phyloP scores from a whole-genome alignment of 2,113 vertebrate genomes.

The Lampris incognitus region DNA sequence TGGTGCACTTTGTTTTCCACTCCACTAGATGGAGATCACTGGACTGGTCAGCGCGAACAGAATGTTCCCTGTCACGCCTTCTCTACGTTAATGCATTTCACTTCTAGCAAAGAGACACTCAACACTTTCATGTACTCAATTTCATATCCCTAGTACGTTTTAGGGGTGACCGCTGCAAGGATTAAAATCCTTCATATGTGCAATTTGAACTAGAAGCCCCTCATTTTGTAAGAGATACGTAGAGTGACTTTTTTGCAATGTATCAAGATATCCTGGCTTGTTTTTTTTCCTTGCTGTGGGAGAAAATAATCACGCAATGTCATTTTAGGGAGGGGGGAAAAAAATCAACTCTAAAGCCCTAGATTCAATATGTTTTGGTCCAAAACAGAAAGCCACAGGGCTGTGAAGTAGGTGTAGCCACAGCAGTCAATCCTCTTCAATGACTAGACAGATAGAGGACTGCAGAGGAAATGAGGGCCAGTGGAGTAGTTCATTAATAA shows the following conservation, averaged over 20 bases:
- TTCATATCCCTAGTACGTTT: constrained; percentile 8
- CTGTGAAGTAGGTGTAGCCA: constrained; percentile 5
- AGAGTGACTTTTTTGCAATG: constrained; percentile 18
- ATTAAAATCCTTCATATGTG: neutral
- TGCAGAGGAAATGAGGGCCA: constrained; percentile 47
- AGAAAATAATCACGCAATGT: neutral
- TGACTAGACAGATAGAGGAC: constrained; percentile 13
- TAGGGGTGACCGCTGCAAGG: neutral
- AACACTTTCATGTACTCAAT: constrained; percentile 20
- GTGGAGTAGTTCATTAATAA: constrained; percentile 64
- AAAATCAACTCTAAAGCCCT: neutral
- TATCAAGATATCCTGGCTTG: neutral
- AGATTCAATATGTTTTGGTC: neutral
- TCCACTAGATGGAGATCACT: constrained; percentile 54
- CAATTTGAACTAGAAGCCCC: neutral
- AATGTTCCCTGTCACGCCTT: constrained; percentile 17
- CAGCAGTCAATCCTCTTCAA: constrained; percentile 17
- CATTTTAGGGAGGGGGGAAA: neutral
- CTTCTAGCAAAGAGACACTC: constrained; percentile 27
- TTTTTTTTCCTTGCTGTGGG: neutral
- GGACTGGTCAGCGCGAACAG: constrained; percentile 1
- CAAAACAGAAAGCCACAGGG: neutral
- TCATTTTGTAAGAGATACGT: constrained; percentile 8
- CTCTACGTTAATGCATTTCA: constrained; percentile 14
- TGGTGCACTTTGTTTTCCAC: neutral